Evolutionary conservation across 2,797 vertebrate genomes (phyloP).

Genomic region (Crenuchus spilurus): DNA sequence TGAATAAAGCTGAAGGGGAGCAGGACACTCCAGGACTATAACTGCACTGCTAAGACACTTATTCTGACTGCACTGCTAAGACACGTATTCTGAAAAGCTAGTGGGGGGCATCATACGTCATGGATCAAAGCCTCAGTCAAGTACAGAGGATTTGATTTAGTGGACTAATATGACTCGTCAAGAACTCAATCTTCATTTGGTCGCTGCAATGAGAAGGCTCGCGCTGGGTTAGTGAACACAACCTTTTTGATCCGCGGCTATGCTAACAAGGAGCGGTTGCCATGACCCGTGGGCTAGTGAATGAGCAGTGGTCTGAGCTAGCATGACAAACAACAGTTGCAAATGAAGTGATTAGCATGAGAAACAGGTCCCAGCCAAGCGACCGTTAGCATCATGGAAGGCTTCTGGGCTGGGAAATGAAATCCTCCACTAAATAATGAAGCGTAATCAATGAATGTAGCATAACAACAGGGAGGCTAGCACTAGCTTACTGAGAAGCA

Average conservation of each 20-base stretch:
- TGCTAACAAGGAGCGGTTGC: constrained; percentile 41
- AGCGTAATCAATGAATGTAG: constrained; percentile 33
- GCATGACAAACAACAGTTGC: constrained; percentile 59
- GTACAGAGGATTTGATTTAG: constrained; percentile 34
- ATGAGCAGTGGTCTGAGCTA: constrained; percentile 47
- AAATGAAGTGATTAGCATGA: constrained; percentile 60
- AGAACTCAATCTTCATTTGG: constrained; percentile 30
- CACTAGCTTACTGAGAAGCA: background rate
- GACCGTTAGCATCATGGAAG: constrained; percentile 28
- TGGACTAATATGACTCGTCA: constrained; percentile 26
- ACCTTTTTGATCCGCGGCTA: constrained; percentile 43
- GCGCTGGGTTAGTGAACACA: background rate
- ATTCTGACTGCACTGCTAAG: too few relatives aligned
- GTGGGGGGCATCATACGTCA: too few relatives aligned
- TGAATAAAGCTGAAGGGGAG: background rate
- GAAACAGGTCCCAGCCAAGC: constrained; percentile 45
- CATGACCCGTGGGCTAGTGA: constrained; percentile 36
- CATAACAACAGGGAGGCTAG: constrained; percentile 16
- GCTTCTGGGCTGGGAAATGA: constrained; percentile 30
- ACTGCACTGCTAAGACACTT: too few relatives aligned
- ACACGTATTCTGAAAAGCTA: too few relatives aligned
- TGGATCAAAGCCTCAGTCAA: constrained; percentile 14
- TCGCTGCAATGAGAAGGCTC: constrained; percentile 4
- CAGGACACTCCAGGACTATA: too few relatives aligned
- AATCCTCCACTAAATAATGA: constrained; percentile 42